These are phyloP conservation scores for Tromatobia lineatoria DNA, from an alignment of 2,888 invertebrate species.

Conservation along the genomic window DNA sequence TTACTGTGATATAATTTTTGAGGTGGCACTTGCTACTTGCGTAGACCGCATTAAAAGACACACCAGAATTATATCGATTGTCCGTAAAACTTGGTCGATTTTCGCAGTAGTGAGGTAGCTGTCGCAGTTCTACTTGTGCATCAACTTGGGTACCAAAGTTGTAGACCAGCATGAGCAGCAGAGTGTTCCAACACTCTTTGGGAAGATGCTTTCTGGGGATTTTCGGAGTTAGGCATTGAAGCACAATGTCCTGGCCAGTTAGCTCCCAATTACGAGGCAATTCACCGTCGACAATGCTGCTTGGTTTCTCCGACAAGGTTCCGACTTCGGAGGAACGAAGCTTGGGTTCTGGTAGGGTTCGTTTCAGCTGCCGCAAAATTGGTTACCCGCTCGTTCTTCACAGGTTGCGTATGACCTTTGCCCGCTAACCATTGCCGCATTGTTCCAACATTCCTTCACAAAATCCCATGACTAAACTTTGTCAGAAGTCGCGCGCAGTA, in stretches of 20 bases:
- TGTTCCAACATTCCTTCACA: slow-evolving; percentile 37
- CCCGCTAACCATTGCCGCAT: slow-evolving; percentile 41
- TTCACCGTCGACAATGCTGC: slow-evolving; percentile 60
- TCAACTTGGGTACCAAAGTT: slow-evolving; percentile 28
- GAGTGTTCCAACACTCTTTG: not conserved
- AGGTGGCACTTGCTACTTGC: no score
- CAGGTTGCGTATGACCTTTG: slow-evolving; percentile 32
- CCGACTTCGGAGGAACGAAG: slow-evolving; percentile 1
- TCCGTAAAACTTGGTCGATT: slow-evolving; percentile 20
- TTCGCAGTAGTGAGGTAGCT: not conserved
- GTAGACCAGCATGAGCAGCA: not conserved
- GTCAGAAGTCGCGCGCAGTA: slow-evolving; percentile 7
- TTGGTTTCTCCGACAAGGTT: not conserved
- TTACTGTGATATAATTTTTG: no score
- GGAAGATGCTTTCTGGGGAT: slow-evolving; percentile 19
- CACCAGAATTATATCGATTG: slow-evolving; percentile 5
- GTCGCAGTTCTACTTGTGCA: slow-evolving; percentile 7
- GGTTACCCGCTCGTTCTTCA: slow-evolving; percentile 53
- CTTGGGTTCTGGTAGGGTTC: slow-evolving; percentile 14
- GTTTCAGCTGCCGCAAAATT: slow-evolving; percentile 40
- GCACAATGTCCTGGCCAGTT: slow-evolving; percentile 14
- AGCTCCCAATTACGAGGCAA: slow-evolving; percentile 58
- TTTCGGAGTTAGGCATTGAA: slow-evolving; percentile 2
- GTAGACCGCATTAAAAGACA: not conserved
- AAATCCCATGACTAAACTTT: slow-evolving; percentile 52